Base-by-base conservation (phyloP, 2,888 invertebrate species). In the Yponomeuta plumbellus region DNA sequence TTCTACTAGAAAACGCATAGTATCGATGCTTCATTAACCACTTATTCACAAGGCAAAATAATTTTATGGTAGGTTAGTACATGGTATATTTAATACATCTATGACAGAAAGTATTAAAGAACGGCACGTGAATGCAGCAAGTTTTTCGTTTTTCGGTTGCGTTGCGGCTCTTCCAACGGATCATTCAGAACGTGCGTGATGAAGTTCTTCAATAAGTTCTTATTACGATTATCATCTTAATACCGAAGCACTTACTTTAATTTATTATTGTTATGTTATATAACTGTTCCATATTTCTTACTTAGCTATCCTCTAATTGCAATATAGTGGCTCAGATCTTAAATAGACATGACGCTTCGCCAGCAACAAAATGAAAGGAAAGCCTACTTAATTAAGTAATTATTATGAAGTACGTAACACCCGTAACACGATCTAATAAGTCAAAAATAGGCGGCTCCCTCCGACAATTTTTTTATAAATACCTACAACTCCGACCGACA, bases 321-420 rank as follows among this genome's bases (percentile, higher is more conserved):
- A 22, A 6, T 22, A n/a, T 22, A n/a, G 59, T 59, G 23, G 22
- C 44, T 13, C 44, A 52, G 17, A 3, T 59, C 6, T 59, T 5
- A 59, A 59, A 59, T 59, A 23, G 59, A 21, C 22, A 22, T 23
- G 59, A 59, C 22, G 22, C 8, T 58, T 58, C 20, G 23, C 13
- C 59, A 59, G 3, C 59, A 59, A 59, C 23, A 21, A 13, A 59
- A 21, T 59, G 20, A 59, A 22, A 59, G 11, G 59, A 59, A 21
- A 59, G 59, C 23, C 59, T 59, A 34, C 8, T 34, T 34, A 59
- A 59, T 59, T 59, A 59, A 59, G 11, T 59, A 59, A 59, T 22
- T 59, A 11, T 21, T 11, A 34, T 4, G 8, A 34, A 4, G 22
- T n/a, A 59, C 22, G 21, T 17, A 52, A 34, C 8, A 34, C 34